Evolutionary conservation across 2,113 vertebrate species (phyloP).

Genomic region (Phainopepla nitens): DNA sequence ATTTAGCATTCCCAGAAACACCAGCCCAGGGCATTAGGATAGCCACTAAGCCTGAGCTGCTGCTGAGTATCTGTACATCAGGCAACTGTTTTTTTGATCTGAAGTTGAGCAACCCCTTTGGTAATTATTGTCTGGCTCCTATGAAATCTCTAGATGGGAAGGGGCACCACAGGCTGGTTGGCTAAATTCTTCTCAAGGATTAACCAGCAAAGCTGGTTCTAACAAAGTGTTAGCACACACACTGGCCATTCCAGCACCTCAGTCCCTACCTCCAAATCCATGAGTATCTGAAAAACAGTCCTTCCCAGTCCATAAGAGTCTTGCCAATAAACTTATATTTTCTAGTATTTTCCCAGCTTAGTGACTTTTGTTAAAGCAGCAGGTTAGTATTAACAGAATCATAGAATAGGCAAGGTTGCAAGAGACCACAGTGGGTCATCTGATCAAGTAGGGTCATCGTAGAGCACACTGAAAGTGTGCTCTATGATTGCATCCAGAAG

Average conservation of each 20-base stretch:
- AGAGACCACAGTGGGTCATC: background rate
- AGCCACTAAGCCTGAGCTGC: background rate
- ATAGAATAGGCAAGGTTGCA: background rate
- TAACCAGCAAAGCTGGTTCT: background rate
- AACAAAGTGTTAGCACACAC: background rate
- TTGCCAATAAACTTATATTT: background rate
- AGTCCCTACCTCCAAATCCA: background rate
- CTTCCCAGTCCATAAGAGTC: background rate
- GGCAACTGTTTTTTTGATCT: background rate
- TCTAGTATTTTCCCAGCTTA: background rate
- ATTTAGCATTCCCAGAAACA: background rate
- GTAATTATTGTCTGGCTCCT: background rate
- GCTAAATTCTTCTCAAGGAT: background rate
- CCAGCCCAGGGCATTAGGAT: background rate
- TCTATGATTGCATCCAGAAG: background rate
- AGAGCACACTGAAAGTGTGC: background rate
- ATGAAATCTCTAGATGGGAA: background rate
- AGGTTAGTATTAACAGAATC: background rate
- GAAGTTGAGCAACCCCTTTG: background rate
- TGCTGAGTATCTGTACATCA: background rate
- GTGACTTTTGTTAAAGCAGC: background rate
- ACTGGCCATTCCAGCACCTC: background rate
- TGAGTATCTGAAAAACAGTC: background rate
- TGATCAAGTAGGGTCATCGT: background rate
- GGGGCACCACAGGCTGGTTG: background rate